Evolutionary conservation across 2,888 invertebrate genomes (phyloP).

Genomic region (Taenaris catops): DNA sequence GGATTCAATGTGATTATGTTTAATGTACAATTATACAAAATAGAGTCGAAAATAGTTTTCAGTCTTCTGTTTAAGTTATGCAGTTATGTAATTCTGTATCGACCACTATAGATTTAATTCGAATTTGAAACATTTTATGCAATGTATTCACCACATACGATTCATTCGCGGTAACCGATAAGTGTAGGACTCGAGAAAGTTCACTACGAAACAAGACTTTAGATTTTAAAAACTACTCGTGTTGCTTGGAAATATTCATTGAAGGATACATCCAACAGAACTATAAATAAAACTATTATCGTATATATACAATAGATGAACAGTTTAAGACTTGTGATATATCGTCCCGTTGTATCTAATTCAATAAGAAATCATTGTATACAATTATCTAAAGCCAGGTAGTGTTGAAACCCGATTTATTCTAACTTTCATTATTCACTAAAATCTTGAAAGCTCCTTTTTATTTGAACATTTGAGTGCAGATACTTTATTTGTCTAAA

Average conservation of each 20-base stretch:
- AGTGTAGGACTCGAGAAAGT: slow-evolving; percentile 16
- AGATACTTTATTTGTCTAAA: slow-evolving; percentile 73
- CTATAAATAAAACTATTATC: slow-evolving; percentile 28
- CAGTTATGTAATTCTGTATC: slow-evolving; percentile 37
- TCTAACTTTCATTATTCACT: slow-evolving; percentile 72
- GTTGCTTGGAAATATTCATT: slow-evolving; percentile 35
- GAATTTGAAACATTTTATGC: slow-evolving; percentile 15
- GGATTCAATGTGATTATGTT: slow-evolving; percentile 52
- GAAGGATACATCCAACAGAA: slow-evolving; percentile 17
- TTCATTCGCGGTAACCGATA: slow-evolving; percentile 28
- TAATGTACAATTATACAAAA: slow-evolving; percentile 74
- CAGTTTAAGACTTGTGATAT: slow-evolving; percentile 29
- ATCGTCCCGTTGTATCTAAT: slow-evolving; percentile 29
- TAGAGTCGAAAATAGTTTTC: slow-evolving; percentile 75
- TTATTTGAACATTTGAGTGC: slow-evolving; percentile 80
- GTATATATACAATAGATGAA: slow-evolving; percentile 48
- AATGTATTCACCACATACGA: slow-evolving; percentile 21
- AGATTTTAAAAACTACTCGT: slow-evolving; percentile 17
- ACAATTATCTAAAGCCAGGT: slow-evolving; percentile 77
- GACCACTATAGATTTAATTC: slow-evolving; percentile 35
- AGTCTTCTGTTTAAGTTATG: slow-evolving; percentile 70
- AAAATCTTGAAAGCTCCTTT: slow-evolving; percentile 77
- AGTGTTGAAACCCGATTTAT: slow-evolving; percentile 64
- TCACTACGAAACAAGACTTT: slow-evolving; percentile 21
- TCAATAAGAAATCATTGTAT: slow-evolving; percentile 66